A percentile compares a stretch with the other conserved stretches of the same genome.
Conservation (phyloP, 2,888 invertebrate genomes). For the Erebia aethiops region DNA sequence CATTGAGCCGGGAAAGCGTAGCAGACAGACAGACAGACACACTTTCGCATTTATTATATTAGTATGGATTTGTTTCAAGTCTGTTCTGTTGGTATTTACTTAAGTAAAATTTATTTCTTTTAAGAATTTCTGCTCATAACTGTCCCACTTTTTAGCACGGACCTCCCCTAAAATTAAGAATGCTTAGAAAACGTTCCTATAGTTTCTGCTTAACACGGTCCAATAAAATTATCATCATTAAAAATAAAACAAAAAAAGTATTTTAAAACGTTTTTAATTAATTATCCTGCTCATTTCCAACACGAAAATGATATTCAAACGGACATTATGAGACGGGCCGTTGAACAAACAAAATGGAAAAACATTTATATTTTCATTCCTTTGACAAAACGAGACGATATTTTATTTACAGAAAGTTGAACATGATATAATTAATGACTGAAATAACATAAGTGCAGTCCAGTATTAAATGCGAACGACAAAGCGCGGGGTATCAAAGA, state of each 20-base stretch:
- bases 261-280: constrained; percentile 14
- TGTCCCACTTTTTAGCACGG: no score
- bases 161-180: no score
- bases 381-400: constrained; percentile 23
- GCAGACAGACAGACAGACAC: no score
- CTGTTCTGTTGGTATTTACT: neutral
- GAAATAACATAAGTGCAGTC: constrained; percentile 39
- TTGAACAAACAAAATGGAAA: constrained; percentile 23
- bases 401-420: constrained; percentile 35
- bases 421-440: constrained; percentile 40
- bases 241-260: constrained; percentile 5
- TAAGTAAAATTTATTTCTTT: no score
- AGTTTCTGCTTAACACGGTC: neutral
- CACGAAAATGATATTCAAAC: constrained; percentile 19
- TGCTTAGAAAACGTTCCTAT: no score
- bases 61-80: neutral
- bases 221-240: neutral
- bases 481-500: constrained; percentile 58
- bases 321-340: constrained; percentile 14
- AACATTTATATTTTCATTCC: constrained; percentile 27
- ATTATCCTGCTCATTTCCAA: constrained; percentile 9
- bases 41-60: no score
- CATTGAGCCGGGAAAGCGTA: no score
- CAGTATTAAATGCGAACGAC: constrained; percentile 41
- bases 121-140: no score